phyloP scores from a whole-genome alignment of 1,140 invertebrate species.

The Sipha flava region DNA sequence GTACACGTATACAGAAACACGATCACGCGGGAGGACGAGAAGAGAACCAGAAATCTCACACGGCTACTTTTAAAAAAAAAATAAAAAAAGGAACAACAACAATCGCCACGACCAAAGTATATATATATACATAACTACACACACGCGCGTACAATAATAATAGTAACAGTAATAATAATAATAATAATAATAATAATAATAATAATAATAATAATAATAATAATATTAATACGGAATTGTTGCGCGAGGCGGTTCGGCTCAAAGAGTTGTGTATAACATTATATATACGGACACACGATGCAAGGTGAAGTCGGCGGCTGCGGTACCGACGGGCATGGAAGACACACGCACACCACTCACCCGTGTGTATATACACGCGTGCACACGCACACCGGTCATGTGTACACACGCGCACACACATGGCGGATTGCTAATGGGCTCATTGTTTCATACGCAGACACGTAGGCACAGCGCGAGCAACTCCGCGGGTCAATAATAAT shows the following conservation, averaged over 20 bases:
- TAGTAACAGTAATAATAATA: too few relatives aligned
- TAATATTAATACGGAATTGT: too few relatives aligned
- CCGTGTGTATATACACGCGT: neutral
- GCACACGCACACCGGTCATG: neutral
- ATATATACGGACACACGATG: neutral
- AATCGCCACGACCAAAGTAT: neutral
- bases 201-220: too few relatives aligned
- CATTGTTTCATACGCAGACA: slow-evolving; percentile 3
- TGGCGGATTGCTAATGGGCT: neutral
- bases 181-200: too few relatives aligned
- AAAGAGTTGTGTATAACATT: neutral
- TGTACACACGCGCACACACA: neutral
- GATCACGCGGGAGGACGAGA: neutral
- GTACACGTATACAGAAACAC: neutral
- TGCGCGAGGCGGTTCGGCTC: neutral
- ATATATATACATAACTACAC: too few relatives aligned
- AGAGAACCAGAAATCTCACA: neutral
- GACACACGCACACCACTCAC: neutral
- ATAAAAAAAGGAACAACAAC: neutral
- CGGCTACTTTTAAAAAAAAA: neutral
- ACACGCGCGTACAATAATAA: too few relatives aligned
- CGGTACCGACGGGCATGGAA: slow-evolving; percentile 5
- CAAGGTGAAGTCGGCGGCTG: neutral
- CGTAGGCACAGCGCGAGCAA: neutral
- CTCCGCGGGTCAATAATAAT: neutral